These are phyloP conservation scores for Nothocercus nigrocapillus DNA, from an alignment of 2,113 vertebrate genomes.

Conservation along the genomic window DNA sequence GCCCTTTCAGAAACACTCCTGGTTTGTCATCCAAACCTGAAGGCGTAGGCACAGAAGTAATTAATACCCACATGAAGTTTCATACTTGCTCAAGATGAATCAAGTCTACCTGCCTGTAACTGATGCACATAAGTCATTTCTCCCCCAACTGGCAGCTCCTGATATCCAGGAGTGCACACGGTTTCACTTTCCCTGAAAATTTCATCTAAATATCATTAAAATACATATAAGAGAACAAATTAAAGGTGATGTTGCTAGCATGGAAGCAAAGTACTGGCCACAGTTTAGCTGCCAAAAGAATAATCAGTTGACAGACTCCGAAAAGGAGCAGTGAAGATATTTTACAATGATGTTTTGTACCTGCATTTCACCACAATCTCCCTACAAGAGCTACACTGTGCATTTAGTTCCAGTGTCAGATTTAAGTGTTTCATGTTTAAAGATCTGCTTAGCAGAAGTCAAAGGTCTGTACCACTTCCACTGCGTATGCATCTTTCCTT, in stretches of 20 bases:
- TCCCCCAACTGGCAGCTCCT: background rate
- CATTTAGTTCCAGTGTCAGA: background rate
- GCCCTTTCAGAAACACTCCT: background rate
- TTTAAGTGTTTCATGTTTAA: background rate
- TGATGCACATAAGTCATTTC: background rate
- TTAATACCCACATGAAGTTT: background rate
- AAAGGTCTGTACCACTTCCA: background rate
- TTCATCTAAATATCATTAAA: background rate
- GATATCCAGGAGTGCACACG: background rate
- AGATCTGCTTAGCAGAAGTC: background rate
- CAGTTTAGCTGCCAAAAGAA: background rate
- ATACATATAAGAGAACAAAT: background rate
- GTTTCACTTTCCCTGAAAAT: background rate
- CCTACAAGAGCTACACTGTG: background rate
- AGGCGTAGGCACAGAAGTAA: background rate
- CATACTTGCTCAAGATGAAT: background rate
- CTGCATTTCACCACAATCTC: background rate
- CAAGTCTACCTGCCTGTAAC: background rate
- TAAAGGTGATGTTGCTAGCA: background rate
- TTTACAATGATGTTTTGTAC: background rate
- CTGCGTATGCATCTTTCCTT: background rate
- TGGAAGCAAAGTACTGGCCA: slow-evolving; percentile 48
- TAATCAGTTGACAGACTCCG: background rate
- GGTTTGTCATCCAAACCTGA: background rate
- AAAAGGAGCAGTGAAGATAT: background rate